Conservation (phyloP, 2,113 vertebrate genomes). For the Caretta caretta region DNA sequence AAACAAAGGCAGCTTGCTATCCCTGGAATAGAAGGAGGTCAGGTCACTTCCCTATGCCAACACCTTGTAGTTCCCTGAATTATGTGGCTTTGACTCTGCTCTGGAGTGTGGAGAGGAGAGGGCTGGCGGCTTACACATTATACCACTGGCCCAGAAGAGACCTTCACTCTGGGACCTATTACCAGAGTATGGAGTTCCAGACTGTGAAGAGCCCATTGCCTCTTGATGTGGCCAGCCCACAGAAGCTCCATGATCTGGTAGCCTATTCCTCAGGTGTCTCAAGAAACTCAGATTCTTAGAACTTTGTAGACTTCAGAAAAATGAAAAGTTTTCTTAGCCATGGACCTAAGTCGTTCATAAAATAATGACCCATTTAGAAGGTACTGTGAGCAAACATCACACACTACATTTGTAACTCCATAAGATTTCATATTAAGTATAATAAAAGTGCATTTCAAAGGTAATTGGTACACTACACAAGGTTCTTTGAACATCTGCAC, state of each 20-base stretch:
- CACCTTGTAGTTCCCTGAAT: background rate
- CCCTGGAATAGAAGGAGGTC: accelerated
- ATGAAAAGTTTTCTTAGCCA: background rate
- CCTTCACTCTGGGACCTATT: background rate
- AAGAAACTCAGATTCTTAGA: background rate
- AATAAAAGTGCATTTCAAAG: background rate
- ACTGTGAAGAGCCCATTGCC: accelerated
- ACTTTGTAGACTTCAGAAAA: background rate
- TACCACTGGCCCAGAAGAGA: background rate
- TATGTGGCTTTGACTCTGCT: background rate
- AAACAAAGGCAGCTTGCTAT: accelerated
- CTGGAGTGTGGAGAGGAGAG: background rate
- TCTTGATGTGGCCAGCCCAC: background rate
- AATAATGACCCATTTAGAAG: background rate
- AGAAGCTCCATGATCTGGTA: background rate
- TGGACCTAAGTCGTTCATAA: background rate
- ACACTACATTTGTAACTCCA: background rate
- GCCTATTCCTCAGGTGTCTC: background rate
- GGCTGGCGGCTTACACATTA: accelerated
- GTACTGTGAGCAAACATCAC: background rate
- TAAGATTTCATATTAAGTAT: background rate
- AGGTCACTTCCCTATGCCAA: background rate
- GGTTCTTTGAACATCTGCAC: background rate
- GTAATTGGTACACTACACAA: background rate
- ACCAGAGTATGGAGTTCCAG: background rate